Conservation (phyloP, 2,113 vertebrate species). For the Limnothrissa miodon region DNA sequence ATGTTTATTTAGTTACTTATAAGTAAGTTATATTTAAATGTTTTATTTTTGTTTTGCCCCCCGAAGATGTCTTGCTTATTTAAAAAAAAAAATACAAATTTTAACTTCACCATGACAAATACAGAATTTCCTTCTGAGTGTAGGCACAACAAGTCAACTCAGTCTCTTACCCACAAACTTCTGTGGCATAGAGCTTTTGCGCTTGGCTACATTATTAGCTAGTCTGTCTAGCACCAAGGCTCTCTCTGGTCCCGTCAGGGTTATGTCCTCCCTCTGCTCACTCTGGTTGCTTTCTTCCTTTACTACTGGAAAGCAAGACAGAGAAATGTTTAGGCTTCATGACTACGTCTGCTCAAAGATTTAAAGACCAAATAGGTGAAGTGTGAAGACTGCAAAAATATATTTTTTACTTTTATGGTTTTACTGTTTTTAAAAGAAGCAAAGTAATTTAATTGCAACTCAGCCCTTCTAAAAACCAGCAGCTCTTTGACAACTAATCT, state of each 20-base stretch:
- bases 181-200: slow-evolving; percentile 99
- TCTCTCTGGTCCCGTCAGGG: slow-evolving; percentile 93
- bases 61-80: not conserved
- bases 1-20: not conserved
- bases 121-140: slow-evolving; percentile 30
- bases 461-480: not conserved
- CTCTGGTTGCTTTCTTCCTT: slow-evolving; percentile 97
- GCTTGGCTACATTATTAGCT: slow-evolving; percentile 99
- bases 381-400: not conserved
- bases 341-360: not conserved
- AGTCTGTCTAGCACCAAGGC: slow-evolving; percentile 98
- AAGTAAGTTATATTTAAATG: not conserved
- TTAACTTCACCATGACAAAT: not conserved
- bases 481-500: not conserved
- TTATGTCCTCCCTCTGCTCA: slow-evolving; percentile 98
- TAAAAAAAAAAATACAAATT: not conserved
- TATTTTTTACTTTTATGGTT: not conserved
- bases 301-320: slow-evolving; percentile 95
- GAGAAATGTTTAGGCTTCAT: slow-evolving; percentile 48
- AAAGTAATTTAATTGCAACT: not conserved
- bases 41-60: not conserved
- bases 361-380: not conserved
- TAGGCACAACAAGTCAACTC: slow-evolving; percentile 83
- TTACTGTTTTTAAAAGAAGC: not conserved
- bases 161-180: slow-evolving; percentile 99